Conservation (phyloP, 2,113 vertebrate genomes). For the Spea bombifrons region DNA sequence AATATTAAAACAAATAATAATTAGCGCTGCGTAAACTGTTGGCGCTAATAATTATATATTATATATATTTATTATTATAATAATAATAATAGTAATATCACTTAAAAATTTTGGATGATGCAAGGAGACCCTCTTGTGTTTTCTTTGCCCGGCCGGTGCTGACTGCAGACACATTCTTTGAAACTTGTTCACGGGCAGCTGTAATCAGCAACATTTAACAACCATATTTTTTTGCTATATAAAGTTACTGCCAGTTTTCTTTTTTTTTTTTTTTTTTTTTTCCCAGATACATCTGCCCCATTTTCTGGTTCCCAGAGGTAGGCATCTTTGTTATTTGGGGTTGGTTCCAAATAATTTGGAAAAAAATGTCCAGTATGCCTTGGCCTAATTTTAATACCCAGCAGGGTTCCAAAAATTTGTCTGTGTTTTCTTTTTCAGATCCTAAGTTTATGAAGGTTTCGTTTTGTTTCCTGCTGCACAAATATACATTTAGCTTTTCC, state of each 20-base stretch:
- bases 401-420: constrained; percentile 61
- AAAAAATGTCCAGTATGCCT: constrained; percentile 64
- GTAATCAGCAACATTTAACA: constrained; percentile 42
- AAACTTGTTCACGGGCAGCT: constrained; percentile 18
- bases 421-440: constrained; percentile 69
- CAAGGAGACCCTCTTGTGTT: neutral
- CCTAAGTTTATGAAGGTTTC: constrained; percentile 64
- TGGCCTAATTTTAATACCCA: constrained; percentile 54
- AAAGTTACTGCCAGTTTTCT: constrained; percentile 50
- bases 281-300: constrained; percentile 57
- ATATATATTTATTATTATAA: too few relatives aligned
- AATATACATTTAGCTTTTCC: neutral
- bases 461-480: constrained; percentile 56
- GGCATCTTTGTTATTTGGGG: constrained; percentile 71
- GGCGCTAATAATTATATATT: too few relatives aligned
- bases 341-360: constrained; percentile 66
- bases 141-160: constrained; percentile 10
- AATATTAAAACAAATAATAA: too few relatives aligned
- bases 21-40: too few relatives aligned
- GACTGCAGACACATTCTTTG: constrained; percentile 14
- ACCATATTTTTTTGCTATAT: constrained; percentile 50
- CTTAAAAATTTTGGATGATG: too few relatives aligned
- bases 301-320: constrained; percentile 69
- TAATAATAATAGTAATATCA: too few relatives aligned
- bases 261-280: constrained; percentile 49